These are phyloP conservation scores for Caiman crocodilus DNA, from an alignment of 2,797 vertebrate genomes.

Conservation along the genomic window DNA sequence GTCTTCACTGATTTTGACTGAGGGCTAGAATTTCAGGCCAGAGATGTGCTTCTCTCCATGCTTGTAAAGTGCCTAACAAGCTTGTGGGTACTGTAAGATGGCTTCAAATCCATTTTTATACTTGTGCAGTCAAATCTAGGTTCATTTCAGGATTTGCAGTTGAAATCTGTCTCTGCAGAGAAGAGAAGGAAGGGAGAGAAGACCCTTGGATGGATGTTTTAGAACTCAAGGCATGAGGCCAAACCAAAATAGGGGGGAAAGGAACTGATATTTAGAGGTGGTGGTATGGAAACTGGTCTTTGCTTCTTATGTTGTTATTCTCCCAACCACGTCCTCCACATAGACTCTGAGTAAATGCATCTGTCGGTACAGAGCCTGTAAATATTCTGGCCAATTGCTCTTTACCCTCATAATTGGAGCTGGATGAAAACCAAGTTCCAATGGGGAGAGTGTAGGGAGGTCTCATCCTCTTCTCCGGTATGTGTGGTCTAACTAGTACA, in stretches of 20 bases:
- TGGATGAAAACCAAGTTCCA: not conserved
- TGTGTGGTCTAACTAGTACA: not conserved
- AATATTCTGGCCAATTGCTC: not conserved
- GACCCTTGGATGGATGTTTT: not conserved
- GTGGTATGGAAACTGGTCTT: not conserved
- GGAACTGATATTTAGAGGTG: not conserved
- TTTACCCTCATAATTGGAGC: not conserved
- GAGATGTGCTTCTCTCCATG: not conserved
- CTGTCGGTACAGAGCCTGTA: not conserved
- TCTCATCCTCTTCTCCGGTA: too few relatives aligned
- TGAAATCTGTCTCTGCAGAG: not conserved
- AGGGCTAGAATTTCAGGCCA: not conserved
- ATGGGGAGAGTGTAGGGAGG: not conserved
- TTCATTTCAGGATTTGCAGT: not conserved
- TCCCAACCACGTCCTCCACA: not conserved
- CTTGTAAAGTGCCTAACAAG: not conserved
- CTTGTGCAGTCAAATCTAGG: not conserved
- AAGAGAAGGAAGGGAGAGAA: not conserved
- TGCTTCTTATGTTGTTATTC: not conserved
- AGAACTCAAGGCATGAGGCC: too few relatives aligned
- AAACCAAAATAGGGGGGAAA: too few relatives aligned
- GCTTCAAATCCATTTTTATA: not conserved
- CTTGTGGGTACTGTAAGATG: not conserved
- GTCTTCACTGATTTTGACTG: not conserved
- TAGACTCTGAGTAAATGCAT: not conserved